These are phyloP conservation scores for Agriotes lineatus DNA, from an alignment of 2,888 invertebrate species.

Conservation along the genomic window DNA sequence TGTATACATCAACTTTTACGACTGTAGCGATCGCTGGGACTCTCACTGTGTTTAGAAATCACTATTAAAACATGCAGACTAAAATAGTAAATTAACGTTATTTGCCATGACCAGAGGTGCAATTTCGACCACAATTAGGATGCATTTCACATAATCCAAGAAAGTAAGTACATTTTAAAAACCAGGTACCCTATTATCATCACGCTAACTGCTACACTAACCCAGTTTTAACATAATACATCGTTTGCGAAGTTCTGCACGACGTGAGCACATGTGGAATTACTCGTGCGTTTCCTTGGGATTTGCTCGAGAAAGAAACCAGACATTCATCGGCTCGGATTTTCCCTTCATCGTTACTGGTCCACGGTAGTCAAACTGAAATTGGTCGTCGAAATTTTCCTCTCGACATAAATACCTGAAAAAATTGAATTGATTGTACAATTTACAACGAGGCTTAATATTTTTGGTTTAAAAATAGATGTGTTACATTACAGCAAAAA, in stretches of 20 bases:
- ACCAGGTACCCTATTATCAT: constrained; percentile 9
- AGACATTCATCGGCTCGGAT: constrained; percentile 93
- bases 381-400: constrained; percentile 87
- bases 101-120: not conserved
- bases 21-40: no score
- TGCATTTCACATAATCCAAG: not conserved
- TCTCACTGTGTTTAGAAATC: no score
- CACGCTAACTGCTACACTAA: constrained; percentile 14
- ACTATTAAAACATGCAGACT: no score
- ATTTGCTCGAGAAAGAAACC: constrained; percentile 78
- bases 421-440: no score
- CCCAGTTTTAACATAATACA: constrained; percentile 23
- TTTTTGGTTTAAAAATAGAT: no score
- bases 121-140: not conserved
- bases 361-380: constrained; percentile 87
- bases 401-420: constrained; percentile 83
- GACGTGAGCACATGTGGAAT: constrained; percentile 11
- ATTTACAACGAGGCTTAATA: no score
- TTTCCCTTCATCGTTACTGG: constrained; percentile 94
- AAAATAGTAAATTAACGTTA: no score
- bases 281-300: constrained; percentile 12
- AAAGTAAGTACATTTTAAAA: constrained; percentile 13
- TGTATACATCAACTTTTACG: no score
- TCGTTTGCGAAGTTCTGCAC: constrained; percentile 28
- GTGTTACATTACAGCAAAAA: no score